A percentile compares a stretch with the other conserved stretches of the same genome.
Conservation (phyloP, 2,113 vertebrate species). For the Mirza zaza region DNA sequence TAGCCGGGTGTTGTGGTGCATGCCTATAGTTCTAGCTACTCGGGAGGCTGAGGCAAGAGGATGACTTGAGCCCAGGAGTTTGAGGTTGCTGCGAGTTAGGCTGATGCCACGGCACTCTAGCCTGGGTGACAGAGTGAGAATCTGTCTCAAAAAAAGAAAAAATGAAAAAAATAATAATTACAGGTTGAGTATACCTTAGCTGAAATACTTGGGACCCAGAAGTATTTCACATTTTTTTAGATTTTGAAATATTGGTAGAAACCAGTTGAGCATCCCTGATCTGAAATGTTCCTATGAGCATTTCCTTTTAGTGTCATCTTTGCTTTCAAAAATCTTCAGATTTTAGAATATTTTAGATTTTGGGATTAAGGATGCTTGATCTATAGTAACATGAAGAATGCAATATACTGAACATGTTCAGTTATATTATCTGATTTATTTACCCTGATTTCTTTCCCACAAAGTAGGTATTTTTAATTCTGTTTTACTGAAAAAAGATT, state of each 20-base stretch:
- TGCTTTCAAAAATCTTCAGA: not conserved
- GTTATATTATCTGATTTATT: not conserved
- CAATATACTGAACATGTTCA: not conserved
- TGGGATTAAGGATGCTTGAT: not conserved
- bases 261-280: not conserved
- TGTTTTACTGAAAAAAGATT: not conserved
- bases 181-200: too few species aligned
- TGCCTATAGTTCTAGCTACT: too few species aligned
- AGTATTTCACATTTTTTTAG: not conserved
- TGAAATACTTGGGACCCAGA: too few species aligned
- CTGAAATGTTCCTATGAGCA: not conserved
- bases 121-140: too few species aligned
- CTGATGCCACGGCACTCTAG: too few species aligned
- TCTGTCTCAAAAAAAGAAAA: too few species aligned
- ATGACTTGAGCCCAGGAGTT: too few species aligned
- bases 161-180: not conserved
- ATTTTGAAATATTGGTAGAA: not conserved
- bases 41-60: too few species aligned
- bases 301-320: not conserved
- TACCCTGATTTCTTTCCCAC: not conserved
- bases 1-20: too few species aligned
- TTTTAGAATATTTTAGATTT: not conserved
- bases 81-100: too few species aligned
- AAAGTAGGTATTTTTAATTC: not conserved
- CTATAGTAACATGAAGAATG: not conserved